Base-by-base conservation (phyloP, 2,888 invertebrate species). In the Aleiodes leptofemur region DNA sequence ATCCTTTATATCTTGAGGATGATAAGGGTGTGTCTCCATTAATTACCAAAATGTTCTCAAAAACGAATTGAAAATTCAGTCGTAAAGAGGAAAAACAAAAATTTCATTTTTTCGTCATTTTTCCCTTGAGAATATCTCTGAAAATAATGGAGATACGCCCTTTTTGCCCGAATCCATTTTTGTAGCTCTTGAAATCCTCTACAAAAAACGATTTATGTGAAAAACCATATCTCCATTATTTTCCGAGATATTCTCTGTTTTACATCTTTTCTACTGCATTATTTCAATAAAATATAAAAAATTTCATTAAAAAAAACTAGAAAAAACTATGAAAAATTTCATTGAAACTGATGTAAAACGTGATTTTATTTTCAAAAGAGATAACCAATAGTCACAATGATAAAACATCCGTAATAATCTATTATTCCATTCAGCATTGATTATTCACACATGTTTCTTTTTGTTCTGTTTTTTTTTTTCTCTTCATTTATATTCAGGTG, bases 401-500 rank as follows among this genome's bases (percentile, higher is more conserved):
- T 43, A 43, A 4, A 34, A 34, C 34, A 6, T 34, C 6, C 6
- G 34, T 34, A 34, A 6, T 34, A 34, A 6, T 34, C 34, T 34
- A 34, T 34, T 43, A 9, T 9, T 38, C 55, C 1, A n/a, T 38
- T n/a, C n/a, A 5, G 1, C 31, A n/a, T 31, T n/a, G 38, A 13
- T 53, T 34, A 38, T 66, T 34, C 43, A 56, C 9, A 7, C 14
- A 13, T 14, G 34, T 6, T 34, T 6, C 5, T 43, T 14, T 14
- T 43, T 43, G 9, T 43, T 11, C 11, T 11, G 11, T 43, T 43
- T 43, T 23, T 43, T 43, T 43, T 23, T 23, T 43, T 70, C 31
- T 56, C 8, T 43, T 23, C 48, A 50, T 51, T 70, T 77, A 78
- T 69, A 77, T 77, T 23, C 78, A 89, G 89, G 99, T 99, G 87